Evolutionary conservation across 1,140 invertebrate species (phyloP), one percentile per base, ranked within the genome.

Genomic region (Thaumetopoea pityocampa): DNA sequence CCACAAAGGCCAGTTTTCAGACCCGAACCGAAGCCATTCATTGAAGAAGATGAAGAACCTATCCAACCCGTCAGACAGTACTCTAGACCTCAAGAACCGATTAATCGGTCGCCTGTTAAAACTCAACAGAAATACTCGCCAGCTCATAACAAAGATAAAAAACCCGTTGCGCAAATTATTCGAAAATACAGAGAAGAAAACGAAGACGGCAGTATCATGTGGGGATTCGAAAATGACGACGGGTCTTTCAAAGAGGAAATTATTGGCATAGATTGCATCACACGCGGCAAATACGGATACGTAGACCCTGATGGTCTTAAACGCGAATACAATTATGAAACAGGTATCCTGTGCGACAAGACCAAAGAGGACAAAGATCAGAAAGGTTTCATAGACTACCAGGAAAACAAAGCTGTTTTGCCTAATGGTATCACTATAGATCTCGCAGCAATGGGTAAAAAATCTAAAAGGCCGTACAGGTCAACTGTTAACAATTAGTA

Each of bases 221-320:
- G 93, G 93, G 93, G 93, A 29, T 94, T 92, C 63, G 93, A 94
- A 83, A 94, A 94, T 64, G 93, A 94, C 41, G 92, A 93, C 60
- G 91, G 91, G 6, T 87, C 87, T 1, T 93, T 91, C 67, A 95
- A 95, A 64, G 93, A 95, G 66, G 93, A 95, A 74, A 88, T 90
- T 3, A 93, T 94, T 53, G 93, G 93, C 33, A 85, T 89, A 7
- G 92, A 94, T 62, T 94, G 93, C 67, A 86, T 94, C 22, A 94
- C 92, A 3, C 86, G 91, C 18, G 93, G 93, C 24, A 93, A 92
- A 64, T 95, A 94, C 58, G 93, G 93, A 15, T 95, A 94, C 74
- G 86, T 93, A 15, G 93, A 94, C 79, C 93, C 93, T 0, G 93
- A 94, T 58, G 93, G 93, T 52, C 60, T 90, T 20, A 88, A 90